Conservation (phyloP, 2,797 vertebrate species). For the Urocyon cinereoargenteus region DNA sequence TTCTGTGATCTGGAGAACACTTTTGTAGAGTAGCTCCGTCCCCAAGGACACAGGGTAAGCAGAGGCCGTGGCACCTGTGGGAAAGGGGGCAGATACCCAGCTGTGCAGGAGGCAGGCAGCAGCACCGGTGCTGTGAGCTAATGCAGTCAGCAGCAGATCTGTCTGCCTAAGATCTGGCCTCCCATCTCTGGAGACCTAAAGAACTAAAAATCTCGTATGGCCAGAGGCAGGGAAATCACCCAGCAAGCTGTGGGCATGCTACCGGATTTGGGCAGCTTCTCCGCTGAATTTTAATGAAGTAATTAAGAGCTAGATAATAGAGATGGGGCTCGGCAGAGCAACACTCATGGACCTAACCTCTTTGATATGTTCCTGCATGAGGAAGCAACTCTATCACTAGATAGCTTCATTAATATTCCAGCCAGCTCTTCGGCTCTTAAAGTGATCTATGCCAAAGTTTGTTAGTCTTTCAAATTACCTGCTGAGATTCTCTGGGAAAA, state of each 20-base stretch:
- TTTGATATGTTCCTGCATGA: constrained; percentile 76
- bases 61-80: neutral
- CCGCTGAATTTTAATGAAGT: constrained; percentile 83
- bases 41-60: neutral
- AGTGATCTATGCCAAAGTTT: constrained; percentile 79
- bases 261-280: constrained; percentile 72
- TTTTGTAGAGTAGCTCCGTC: neutral
- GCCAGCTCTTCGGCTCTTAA: constrained; percentile 71
- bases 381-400: constrained; percentile 78
- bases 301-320: constrained; percentile 82
- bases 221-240: constrained; percentile 81
- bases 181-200: constrained; percentile 67
- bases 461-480: constrained; percentile 82
- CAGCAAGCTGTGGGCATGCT: constrained; percentile 76
- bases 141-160: neutral
- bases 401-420: constrained; percentile 79
- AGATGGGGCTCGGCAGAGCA: constrained; percentile 74
- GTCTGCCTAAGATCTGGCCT: constrained; percentile 56
- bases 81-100: neutral
- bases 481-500: neutral
- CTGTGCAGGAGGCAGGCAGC: neutral
- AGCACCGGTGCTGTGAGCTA: rapidly evolving
- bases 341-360: constrained; percentile 75
- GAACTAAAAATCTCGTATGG: constrained; percentile 70
- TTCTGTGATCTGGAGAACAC: neutral